Base-by-base conservation (phyloP, 2,797 vertebrate species). In the Setipinna tenuifilis region DNA sequence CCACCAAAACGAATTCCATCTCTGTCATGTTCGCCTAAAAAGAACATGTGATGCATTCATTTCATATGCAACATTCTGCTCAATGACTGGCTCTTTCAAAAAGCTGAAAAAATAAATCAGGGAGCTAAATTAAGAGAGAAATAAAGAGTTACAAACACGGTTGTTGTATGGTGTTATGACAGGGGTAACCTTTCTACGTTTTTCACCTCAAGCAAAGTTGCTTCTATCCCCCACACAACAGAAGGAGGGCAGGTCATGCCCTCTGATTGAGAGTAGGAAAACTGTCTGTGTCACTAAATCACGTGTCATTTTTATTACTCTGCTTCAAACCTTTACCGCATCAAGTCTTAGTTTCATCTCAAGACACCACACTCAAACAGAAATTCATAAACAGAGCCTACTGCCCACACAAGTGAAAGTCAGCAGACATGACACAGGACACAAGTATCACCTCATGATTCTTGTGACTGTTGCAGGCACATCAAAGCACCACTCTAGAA, bases 1-100 rank as follows among this genome's bases (percentile, higher is more conserved):
- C 98, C 0, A 87, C 90, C 87, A 99, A 94, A 31, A 93, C 93
- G 83, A 95, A 91, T 71, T 96, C 94, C 80, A 94, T 91, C 93
- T 98, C 97, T 57, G 90, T 86, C 94, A 99, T 93, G 58, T 94
- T 91, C 0, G 95, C 96, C 93, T 96, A 93, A 44, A 59, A 86
- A 82, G 0, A 62, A 14, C 16, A 62, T 28, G 0, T 80, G 0
- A 61, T 80, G 31, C 46, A 68, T 16, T 83, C 44, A 71, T 58
- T 28, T 28, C 7, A 62, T 75, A 46, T 6, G 44, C 54, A 35
- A 83, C 17, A 19, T 81, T 3, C 68, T 5, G 25, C 25, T 35
- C 0, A 19, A 19, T 59, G 21, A 28, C 81, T 31, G 16, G 31
- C 35, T 75, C 14, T 9, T 12, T 28, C 17, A 16, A 65, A 11